phyloP scores from a whole-genome alignment of 2,888 invertebrate species.

The Drosophila ezoana region DNA sequence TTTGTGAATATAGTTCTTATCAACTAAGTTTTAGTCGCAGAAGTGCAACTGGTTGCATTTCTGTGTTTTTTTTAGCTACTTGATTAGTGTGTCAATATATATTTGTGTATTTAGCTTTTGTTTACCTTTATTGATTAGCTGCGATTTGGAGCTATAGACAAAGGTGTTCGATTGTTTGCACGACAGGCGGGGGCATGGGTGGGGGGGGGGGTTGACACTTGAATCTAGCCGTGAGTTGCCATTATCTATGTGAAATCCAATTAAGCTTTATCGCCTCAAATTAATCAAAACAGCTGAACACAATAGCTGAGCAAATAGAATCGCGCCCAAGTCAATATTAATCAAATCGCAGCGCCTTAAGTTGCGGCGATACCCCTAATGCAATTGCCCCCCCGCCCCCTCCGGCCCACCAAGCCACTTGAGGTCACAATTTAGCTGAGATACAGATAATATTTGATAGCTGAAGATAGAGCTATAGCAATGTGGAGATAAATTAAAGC shows the following conservation, averaged over 20 bases:
- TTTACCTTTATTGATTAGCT: slow-evolving; percentile 59
- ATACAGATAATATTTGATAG: slow-evolving; percentile 35
- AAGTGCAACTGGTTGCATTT: slow-evolving; percentile 42
- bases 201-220: not conserved
- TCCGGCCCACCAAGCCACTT: slow-evolving; percentile 2
- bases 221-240: slow-evolving; percentile 42
- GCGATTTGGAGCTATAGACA: slow-evolving; percentile 58
- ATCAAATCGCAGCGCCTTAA: slow-evolving; percentile 69
- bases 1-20: slow-evolving; percentile 9
- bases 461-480: slow-evolving; percentile 7
- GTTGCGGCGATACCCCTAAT: slow-evolving; percentile 22
- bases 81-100: slow-evolving; percentile 27
- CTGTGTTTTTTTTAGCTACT: slow-evolving; percentile 18
- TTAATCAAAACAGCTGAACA: slow-evolving; percentile 79
- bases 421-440: slow-evolving; percentile 20
- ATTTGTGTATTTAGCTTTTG: slow-evolving; percentile 19
- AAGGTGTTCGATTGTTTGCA: slow-evolving; percentile 20
- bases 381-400: not conserved
- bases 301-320: slow-evolving; percentile 80
- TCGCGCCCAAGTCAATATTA: slow-evolving; percentile 74
- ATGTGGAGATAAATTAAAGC: slow-evolving; percentile 12
- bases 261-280: slow-evolving; percentile 79
- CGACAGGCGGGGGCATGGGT: slow-evolving; percentile 1
- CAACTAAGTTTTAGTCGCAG: slow-evolving; percentile 14
- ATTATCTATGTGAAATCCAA: slow-evolving; percentile 77